Conservation (phyloP, 2,113 vertebrate species). For the Nanger granti region DNA sequence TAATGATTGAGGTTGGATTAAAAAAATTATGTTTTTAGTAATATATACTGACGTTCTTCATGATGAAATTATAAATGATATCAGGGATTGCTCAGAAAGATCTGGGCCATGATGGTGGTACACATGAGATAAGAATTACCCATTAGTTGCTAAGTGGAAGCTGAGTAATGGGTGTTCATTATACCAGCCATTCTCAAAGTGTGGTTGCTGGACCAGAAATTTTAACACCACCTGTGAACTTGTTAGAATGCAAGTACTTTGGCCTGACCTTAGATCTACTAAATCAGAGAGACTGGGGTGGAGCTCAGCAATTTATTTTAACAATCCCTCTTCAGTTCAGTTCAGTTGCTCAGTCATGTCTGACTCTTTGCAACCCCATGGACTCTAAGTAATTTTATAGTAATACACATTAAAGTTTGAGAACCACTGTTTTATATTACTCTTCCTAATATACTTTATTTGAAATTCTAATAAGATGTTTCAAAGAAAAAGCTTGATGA, state of each 20-base stretch:
- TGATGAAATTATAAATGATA: not conserved
- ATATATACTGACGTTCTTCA: not conserved
- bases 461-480: not conserved
- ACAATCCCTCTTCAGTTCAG: not conserved
- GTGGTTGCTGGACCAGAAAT: not conserved
- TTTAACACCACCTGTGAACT: not conserved
- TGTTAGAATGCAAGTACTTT: not conserved
- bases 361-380: not conserved
- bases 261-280: not conserved
- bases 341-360: not conserved
- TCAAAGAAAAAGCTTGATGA: not conserved
- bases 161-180: not conserved
- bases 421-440: not conserved
- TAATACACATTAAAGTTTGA: not conserved
- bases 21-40: not conserved
- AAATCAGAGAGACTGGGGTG: not conserved
- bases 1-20: not conserved
- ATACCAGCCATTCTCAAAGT: not conserved
- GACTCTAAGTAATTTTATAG: not conserved
- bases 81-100: conserved; percentile 11
- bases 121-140: not conserved
- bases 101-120: not conserved
- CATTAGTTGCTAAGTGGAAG: not conserved
- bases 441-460: not conserved
- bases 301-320: not conserved